These are phyloP conservation scores for Ceratosolen fusciceps DNA, from an alignment of 1,140 invertebrate species.

Conservation along the genomic window DNA sequence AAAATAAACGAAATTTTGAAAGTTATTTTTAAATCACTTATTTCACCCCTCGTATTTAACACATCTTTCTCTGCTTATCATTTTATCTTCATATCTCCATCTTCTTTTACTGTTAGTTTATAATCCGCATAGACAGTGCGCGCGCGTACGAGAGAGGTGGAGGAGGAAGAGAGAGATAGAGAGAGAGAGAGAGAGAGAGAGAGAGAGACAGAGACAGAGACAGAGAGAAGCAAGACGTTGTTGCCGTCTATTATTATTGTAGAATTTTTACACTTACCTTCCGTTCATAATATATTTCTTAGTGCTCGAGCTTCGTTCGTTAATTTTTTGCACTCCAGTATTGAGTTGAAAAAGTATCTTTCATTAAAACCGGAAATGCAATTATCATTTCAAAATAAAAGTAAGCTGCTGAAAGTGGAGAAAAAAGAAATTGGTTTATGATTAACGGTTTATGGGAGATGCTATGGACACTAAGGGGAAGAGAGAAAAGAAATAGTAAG, in stretches of 20 bases:
- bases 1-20: constrained; percentile 40
- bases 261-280: not conserved
- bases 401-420: not conserved
- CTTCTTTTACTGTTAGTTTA: not conserved
- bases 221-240: too few species aligned
- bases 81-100: not conserved
- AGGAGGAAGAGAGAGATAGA: too few species aligned
- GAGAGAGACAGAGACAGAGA: too few species aligned
- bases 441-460: not conserved
- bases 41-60: not conserved
- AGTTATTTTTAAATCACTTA: constrained; percentile 38
- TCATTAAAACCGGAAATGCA: not conserved
- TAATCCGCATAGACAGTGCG: not conserved
- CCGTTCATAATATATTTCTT: not conserved
- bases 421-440: not conserved
- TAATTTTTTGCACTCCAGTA: not conserved
- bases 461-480: constrained; percentile 9
- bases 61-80: constrained; percentile 3
- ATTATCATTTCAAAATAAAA: not conserved
- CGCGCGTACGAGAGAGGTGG: too few species aligned
- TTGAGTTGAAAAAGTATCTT: not conserved
- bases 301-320: not conserved
- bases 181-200: too few species aligned
- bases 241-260: too few species aligned
- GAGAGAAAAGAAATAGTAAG: not conserved